Percentiles rank a stretch among this genome's conserved stretches.
Evolutionary conservation across 1,140 invertebrate genomes (phyloP).

Genomic region (Drosophila littoralis): DNA sequence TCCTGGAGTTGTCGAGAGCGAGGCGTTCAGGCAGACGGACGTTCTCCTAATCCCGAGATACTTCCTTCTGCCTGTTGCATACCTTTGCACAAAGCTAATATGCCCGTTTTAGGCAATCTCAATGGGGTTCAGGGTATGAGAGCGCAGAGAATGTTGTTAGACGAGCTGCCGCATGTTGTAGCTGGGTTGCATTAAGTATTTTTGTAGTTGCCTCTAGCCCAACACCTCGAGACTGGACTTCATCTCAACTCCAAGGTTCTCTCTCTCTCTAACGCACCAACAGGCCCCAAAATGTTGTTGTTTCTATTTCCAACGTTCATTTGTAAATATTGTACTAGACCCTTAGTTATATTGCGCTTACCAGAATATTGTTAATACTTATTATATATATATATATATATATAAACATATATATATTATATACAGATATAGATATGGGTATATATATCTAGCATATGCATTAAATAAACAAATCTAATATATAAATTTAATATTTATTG

Average conservation of each 20-base stretch:
- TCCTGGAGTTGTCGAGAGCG: no score
- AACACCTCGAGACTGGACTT: neutral
- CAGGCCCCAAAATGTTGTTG: slow-evolving; percentile 37
- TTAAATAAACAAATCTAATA: slow-evolving; percentile 54
- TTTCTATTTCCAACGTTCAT: slow-evolving; percentile 65
- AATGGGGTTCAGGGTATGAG: neutral
- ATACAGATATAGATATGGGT: slow-evolving; percentile 38
- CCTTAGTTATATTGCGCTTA: slow-evolving; percentile 63
- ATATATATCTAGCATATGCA: slow-evolving; percentile 44
- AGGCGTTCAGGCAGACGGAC: no score
- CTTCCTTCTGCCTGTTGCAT: no score
- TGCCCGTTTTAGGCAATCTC: no score
- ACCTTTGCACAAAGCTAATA: no score
- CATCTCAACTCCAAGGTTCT: slow-evolving; percentile 19
- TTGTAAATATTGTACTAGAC: slow-evolving; percentile 76
- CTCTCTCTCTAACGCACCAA: neutral
- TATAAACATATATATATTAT: slow-evolving; percentile 44
- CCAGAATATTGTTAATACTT: slow-evolving; percentile 72
- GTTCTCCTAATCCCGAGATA: no score
- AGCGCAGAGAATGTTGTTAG: slow-evolving; percentile 45
- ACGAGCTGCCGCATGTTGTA: slow-evolving; percentile 32
- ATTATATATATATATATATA: slow-evolving; percentile 56
- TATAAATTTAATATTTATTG: slow-evolving; percentile 78
- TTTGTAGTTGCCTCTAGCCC: slow-evolving; percentile 58
- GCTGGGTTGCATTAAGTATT: slow-evolving; percentile 52